These are phyloP conservation scores for Teleopsis dalmanni DNA, from an alignment of 1,140 invertebrate species.

Conservation along the genomic window DNA sequence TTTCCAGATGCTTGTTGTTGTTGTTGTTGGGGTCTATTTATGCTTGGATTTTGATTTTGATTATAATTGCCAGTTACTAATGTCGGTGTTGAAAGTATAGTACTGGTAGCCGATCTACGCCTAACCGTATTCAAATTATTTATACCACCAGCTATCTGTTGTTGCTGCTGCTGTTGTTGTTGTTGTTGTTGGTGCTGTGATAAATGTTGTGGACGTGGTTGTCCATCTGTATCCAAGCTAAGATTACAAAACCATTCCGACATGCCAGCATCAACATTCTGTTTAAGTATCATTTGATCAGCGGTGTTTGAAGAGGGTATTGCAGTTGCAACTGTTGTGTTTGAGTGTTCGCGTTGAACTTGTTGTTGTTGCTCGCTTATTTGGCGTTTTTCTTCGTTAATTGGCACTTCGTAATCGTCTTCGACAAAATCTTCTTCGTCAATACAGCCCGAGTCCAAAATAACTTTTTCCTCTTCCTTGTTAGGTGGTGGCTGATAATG, in stretches of 20 bases:
- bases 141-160: too few relatives aligned
- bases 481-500: slow-evolving; percentile 10
- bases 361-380: not conserved
- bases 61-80: not conserved
- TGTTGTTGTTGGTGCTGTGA: not conserved
- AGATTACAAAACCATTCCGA: slow-evolving; percentile 49
- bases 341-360: too few relatives aligned
- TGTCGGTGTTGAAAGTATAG: slow-evolving; percentile 11
- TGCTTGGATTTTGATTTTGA: not conserved
- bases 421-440: slow-evolving; percentile 22
- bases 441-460: slow-evolving; percentile 33
- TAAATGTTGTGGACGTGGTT: not conserved
- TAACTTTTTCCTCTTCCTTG: slow-evolving; percentile 4
- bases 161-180: not conserved
- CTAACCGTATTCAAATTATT: slow-evolving; percentile 18
- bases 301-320: slow-evolving; percentile 10
- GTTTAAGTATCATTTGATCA: slow-evolving; percentile 45
- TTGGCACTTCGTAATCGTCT: slow-evolving; percentile 17
- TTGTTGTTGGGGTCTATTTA: not conserved
- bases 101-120: slow-evolving; percentile 11
- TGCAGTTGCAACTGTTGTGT: slow-evolving; percentile 11
- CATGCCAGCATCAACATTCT: slow-evolving; percentile 48
- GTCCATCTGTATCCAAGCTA: slow-evolving; percentile 39
- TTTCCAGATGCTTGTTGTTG: slow-evolving; percentile 2
- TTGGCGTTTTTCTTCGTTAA: slow-evolving; percentile 19